Base-by-base conservation (phyloP, 2,888 invertebrate genomes). In the Melipona bicolor region DNA sequence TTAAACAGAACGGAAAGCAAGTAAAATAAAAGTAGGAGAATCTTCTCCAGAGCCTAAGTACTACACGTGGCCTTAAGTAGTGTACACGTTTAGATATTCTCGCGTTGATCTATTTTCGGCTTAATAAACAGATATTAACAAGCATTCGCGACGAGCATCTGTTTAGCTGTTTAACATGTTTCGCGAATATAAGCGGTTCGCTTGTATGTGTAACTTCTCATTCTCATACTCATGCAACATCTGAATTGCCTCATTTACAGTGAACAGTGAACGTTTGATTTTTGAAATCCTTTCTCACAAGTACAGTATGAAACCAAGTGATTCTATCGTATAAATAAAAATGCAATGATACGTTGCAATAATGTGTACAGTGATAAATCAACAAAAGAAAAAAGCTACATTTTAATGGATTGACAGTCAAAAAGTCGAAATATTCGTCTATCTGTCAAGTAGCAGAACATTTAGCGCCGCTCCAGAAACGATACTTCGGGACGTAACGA, bases 111-210 rank as follows among this genome's bases (percentile, higher is more conserved):
- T 59, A 59, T 59, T 24, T 59, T 15, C 56, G 2, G n/a, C 56
- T 15, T 59, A 59, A n/a, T 59, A 59, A 59, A 59, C 15, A n/a
- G 56, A 59, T 59, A 59, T 59, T 24, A 79, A 67, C 64, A 65
- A 11, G 21, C 56, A n/a, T 59, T 59, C 56, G 56, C 21, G n/a
- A 59, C n/a, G n/a, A 59, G 56, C 56, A 59, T 59, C 56, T 59
- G 56, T 59, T 59, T 59, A 59, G 56, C 56, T 15, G n/a, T 59
- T 59, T n/a, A 59, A n/a, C 56, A 15, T 59, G n/a, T 59, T 59
- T 59, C n/a, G 56, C 56, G 24, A 59, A 59, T n/a, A 24, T n/a
- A n/a, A 59, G 24, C 5, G 56, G 5, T 59, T 59, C 56, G 24
- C n/a, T 59, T n/a, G 56, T 59, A 15, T 59, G 56, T 15, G 24